Evolutionary conservation across 2,113 vertebrate genomes (phyloP), one percentile per base, ranked within the genome.

Genomic region (Tor tambroides): DNA sequence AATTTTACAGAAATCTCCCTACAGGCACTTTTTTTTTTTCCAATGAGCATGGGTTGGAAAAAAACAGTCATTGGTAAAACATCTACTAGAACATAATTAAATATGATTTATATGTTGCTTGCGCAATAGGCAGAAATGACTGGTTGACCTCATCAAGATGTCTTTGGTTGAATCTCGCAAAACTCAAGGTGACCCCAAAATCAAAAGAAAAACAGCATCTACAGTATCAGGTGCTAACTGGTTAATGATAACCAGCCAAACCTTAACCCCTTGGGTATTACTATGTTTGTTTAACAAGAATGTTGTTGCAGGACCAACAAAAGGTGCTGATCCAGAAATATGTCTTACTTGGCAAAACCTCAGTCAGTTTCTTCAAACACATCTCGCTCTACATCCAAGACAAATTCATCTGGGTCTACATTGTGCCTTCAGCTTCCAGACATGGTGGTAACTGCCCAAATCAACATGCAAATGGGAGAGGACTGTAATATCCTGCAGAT

Each of bases 401-500:
- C 69, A 7, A 35, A 74, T 74, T 17, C n/a, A 74, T 74, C 38
- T 74, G 38, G 71, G 38, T 43, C 71, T 75, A 12, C 28, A 75
- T 12, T 75, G 71, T 75, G 71, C 67, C 71, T 75, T 75, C 71
- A 75, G 38, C 23, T 43, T 72, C 35, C 43, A 75, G 9, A n/a
- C 21, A 9, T 21, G 69, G 9, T 75, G 23, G 4, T 43, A 43
- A 75, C 12, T 14, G 23, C 43, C 38, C 38, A 43, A 71, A 32
- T 23, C 32, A 71, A 35, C 14, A 71, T 71, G 69, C 6, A 43
- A 43, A 43, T 75, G 71, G 38, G 4, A 43, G 38, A 74, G 38
- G 19, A 43, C 38, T 43, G 8, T 12, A 12, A 23, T 14, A 43
- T n/a, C 71, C 21, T 23, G 38, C 38, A n/a, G 71, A 43, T 43